These are phyloP conservation scores for Nanorana parkeri DNA, from an alignment of 2,113 vertebrate genomes.

Conservation along the genomic window DNA sequence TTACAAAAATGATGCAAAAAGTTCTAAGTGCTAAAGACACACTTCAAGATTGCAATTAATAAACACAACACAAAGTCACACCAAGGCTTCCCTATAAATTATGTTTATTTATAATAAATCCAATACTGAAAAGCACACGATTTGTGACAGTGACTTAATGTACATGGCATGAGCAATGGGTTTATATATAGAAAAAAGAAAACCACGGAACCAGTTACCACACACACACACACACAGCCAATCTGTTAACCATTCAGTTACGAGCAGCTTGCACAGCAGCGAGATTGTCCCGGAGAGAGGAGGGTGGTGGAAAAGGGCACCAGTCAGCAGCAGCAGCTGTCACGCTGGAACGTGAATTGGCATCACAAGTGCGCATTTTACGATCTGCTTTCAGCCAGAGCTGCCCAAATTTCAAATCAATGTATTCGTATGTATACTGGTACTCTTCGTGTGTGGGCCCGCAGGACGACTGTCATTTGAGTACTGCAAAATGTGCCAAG, in stretches of 20 bases:
- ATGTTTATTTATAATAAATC: conserved; percentile 58
- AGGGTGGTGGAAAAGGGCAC: not conserved
- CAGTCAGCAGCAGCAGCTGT: not conserved
- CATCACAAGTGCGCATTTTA: conserved; percentile 1
- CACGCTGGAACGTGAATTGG: conserved; percentile 1
- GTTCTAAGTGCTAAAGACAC: too few species aligned
- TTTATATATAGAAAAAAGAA: not conserved
- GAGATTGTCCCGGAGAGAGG: not conserved
- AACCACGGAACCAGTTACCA: not conserved
- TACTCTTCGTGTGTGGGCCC: not conserved
- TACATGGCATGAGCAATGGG: conserved; percentile 21
- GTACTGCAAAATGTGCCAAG: not conserved
- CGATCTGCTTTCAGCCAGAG: not conserved
- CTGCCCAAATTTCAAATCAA: not conserved
- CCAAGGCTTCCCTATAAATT: conserved; percentile 34
- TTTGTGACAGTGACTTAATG: conserved; percentile 49
- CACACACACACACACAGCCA: not conserved
- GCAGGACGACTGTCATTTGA: not conserved
- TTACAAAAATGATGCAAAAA: too few species aligned
- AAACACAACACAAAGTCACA: not conserved
- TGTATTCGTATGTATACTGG: not conserved
- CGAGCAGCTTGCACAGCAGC: not conserved
- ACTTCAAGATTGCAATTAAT: too few species aligned
- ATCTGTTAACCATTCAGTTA: conserved; percentile 1
- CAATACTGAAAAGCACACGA: conserved; percentile 51